Conservation (phyloP, 1,140 invertebrate genomes). For the Formica selysi region DNA sequence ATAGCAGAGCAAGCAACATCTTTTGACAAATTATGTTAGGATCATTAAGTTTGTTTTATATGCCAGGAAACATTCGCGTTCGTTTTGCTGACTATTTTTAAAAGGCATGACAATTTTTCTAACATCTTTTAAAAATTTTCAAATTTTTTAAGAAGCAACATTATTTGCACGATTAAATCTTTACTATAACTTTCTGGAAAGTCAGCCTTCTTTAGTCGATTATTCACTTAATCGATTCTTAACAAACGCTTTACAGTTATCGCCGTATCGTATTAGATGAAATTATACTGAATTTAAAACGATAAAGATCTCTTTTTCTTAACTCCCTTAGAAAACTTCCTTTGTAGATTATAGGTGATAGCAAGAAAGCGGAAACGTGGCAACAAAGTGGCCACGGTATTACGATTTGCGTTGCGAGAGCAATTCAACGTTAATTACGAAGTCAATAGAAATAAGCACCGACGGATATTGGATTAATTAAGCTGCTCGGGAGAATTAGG, state of each 20-base stretch:
- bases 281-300: not conserved
- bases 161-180: not conserved
- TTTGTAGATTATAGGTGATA: not conserved
- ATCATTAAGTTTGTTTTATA: not conserved
- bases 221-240: not conserved
- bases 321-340: not conserved
- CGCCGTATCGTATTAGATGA: not conserved
- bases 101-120: not conserved
- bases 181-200: not conserved
- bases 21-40: not conserved
- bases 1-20: not conserved
- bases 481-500: conserved; percentile 72
- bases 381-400: conserved; percentile 11
- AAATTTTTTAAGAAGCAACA: not conserved
- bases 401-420: no score
- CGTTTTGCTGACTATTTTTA: not conserved
- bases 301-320: not conserved
- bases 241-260: not conserved
- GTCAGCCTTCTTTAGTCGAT: not conserved
- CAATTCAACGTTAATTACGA: conserved; percentile 60
- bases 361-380: not conserved
- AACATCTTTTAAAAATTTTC: not conserved
- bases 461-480: conserved; percentile 78
- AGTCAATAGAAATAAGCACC: conserved; percentile 45
- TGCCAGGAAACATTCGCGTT: not conserved